phyloP scores from a whole-genome alignment of 2,113 vertebrate species.

The Pholis gunnellus region DNA sequence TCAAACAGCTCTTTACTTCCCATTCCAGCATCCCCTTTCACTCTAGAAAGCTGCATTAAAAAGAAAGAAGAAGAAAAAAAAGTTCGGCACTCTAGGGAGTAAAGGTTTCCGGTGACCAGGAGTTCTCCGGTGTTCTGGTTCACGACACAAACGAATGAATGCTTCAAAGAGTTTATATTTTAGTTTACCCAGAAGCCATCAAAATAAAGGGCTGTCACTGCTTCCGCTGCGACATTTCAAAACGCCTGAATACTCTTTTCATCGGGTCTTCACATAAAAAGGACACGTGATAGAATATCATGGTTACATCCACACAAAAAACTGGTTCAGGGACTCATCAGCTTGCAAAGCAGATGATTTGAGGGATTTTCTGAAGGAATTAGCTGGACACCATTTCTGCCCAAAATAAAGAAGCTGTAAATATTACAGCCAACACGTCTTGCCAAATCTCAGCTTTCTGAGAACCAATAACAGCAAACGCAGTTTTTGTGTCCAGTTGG shows the following conservation, averaged over 20 bases:
- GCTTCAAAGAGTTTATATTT: slow-evolving; percentile 19
- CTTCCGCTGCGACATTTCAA: slow-evolving; percentile 30
- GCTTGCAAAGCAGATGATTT: slow-evolving; percentile 47
- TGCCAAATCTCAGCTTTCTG: slow-evolving; percentile 46
- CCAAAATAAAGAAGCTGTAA: slow-evolving; percentile 48
- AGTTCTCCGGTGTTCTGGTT: background rate
- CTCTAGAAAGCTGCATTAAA: slow-evolving; percentile 24
- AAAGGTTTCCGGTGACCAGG: slow-evolving; percentile 32
- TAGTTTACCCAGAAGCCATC: background rate
- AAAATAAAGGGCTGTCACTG: background rate
- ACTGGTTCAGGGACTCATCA: slow-evolving; percentile 32
- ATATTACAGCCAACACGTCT: slow-evolving; percentile 36
- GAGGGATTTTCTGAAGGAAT: slow-evolving; percentile 52
- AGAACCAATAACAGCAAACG: slow-evolving; percentile 50
- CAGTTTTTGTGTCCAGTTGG: slow-evolving; percentile 32
- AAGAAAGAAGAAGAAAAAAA: slow-evolving; percentile 30
- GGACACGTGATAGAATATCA: slow-evolving; percentile 12
- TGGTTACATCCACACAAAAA: slow-evolving; percentile 40
- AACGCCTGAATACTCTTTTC: slow-evolving; percentile 30
- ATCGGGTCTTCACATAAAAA: slow-evolving; percentile 26
- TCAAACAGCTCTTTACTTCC: slow-evolving; percentile 40
- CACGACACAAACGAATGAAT: slow-evolving; percentile 15
- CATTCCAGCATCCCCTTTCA: slow-evolving; percentile 5
- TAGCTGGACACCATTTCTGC: slow-evolving; percentile 31
- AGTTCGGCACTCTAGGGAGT: background rate